These are phyloP conservation scores for Stylophora pistillata DNA, from an alignment of 64 coral and sea anemone species.

Conservation along the genomic window DNA sequence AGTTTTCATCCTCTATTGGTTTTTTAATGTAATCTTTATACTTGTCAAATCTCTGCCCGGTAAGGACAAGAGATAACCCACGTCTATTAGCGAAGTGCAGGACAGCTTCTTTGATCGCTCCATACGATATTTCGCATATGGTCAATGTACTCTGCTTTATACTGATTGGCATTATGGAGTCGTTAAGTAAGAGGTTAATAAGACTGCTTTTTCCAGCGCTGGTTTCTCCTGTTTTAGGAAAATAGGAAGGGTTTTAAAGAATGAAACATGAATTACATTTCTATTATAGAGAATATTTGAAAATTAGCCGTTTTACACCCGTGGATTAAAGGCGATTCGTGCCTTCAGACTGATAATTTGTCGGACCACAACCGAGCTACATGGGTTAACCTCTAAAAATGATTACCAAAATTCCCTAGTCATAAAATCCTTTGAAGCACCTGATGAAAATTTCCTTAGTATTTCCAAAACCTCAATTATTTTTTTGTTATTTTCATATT, in stretches of 20 bases:
- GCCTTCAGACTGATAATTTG: no score
- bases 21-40: background rate
- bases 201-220: background rate
- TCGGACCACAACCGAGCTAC: no score
- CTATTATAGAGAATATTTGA: background rate
- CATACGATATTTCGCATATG: slow-evolving; percentile 6
- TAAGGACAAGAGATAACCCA: background rate
- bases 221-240: background rate
- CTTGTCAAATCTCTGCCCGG: background rate
- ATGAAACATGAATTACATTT: background rate
- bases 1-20: background rate
- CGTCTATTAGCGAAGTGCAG: background rate
- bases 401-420: background rate
- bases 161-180: background rate
- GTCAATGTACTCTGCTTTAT: background rate
- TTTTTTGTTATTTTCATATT: no score
- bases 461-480: no score
- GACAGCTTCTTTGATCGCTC: background rate
- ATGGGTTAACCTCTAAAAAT: no score
- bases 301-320: background rate
- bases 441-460: background rate
- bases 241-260: background rate
- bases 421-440: background rate
- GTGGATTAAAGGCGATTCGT: no score
- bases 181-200: background rate